Conservation (phyloP, 2,797 vertebrate genomes). For the Myotis vivesi region DNA sequence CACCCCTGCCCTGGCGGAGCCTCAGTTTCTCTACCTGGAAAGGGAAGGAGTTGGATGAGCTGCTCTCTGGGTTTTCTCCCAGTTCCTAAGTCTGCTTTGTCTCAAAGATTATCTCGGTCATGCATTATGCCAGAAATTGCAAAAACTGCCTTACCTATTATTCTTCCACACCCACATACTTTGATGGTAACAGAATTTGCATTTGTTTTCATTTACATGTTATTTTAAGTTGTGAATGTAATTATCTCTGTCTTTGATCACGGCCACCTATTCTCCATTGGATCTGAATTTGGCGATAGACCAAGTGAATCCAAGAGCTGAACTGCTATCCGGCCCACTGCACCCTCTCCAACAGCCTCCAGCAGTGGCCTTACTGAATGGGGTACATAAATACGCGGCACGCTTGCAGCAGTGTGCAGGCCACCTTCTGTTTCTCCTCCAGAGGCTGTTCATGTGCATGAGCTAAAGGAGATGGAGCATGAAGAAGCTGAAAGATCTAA, state of each 20-base stretch:
- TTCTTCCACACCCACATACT: conserved; percentile 24
- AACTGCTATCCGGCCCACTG: fast-evolving
- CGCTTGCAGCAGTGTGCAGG: neutral
- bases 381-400: neutral
- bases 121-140: neutral
- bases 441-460: neutral
- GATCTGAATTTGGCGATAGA: neutral
- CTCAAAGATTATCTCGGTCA: neutral
- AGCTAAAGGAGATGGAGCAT: conserved; percentile 33
- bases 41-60: neutral
- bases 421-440: conserved; percentile 47
- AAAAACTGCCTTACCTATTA: neutral
- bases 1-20: neutral
- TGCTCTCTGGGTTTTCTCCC: neutral
- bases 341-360: neutral
- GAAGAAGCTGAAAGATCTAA: conserved; percentile 73
- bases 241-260: conserved; percentile 47
- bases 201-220: neutral
- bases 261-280: neutral
- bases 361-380: neutral
- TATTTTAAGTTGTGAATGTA: conserved; percentile 3
- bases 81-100: neutral
- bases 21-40: neutral
- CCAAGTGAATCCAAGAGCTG: neutral
- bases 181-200: conserved; percentile 10